Evolutionary conservation across 1,140 invertebrate genomes (phyloP).

Genomic region (Drosophila mayri): DNA sequence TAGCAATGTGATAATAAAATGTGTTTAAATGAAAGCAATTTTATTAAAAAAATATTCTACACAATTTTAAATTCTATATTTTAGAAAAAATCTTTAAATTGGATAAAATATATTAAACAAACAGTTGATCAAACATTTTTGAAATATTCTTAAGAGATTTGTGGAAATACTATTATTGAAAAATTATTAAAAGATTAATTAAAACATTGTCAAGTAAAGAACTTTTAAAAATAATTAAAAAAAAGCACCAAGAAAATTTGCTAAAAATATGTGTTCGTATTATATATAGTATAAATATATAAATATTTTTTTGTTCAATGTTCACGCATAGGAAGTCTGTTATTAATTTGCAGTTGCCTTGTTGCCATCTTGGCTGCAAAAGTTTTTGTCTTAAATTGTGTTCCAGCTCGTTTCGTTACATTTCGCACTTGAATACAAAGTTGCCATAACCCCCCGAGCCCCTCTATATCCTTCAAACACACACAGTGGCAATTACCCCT

Average conservation of each 20-base stretch:
- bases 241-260: not conserved
- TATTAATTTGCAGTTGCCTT: slow-evolving; percentile 72
- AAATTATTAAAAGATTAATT: not conserved
- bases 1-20: too few relatives aligned
- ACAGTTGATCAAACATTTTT: not conserved
- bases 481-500: slow-evolving; percentile 57
- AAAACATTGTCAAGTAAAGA: too few relatives aligned
- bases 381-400: slow-evolving; percentile 74
- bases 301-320: not conserved
- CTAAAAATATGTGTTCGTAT: not conserved
- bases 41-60: too few relatives aligned
- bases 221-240: not conserved
- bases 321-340: slow-evolving; percentile 26
- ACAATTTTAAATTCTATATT: too few relatives aligned
- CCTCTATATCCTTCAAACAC: not conserved
- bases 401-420: slow-evolving; percentile 64
- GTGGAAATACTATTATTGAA: not conserved
- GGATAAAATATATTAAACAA: too few relatives aligned
- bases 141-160: not conserved
- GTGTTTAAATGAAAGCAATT: too few relatives aligned
- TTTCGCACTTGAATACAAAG: slow-evolving; percentile 79
- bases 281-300: not conserved
- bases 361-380: slow-evolving; percentile 37
- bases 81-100: too few relatives aligned
- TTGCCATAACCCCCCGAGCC: slow-evolving; percentile 29